A percentile compares a stretch with the other conserved stretches of the same genome.
phyloP scores from a whole-genome alignment of 2,888 invertebrate genomes.

The Dryobotodes eremita region DNA sequence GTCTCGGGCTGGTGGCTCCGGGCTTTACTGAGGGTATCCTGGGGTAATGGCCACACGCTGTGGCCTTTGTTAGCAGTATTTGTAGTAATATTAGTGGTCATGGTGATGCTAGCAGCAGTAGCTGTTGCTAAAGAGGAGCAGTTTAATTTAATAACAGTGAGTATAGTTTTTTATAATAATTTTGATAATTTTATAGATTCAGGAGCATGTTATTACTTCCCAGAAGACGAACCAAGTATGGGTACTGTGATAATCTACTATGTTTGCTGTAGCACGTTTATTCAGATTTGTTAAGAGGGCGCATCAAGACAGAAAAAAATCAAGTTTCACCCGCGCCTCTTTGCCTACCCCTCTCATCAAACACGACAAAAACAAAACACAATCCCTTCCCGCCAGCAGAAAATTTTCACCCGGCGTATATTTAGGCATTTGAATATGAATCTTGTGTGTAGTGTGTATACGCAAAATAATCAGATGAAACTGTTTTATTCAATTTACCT shows the following conservation, averaged over 20 bases:
- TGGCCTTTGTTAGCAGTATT: conserved; percentile 85
- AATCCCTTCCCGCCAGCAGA: too few species aligned
- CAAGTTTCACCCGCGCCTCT: too few species aligned
- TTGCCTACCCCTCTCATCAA: too few species aligned
- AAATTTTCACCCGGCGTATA: too few species aligned
- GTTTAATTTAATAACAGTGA: conserved; percentile 85
- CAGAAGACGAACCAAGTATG: neutral
- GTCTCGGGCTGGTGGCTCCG: conserved; percentile 87
- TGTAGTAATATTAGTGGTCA: conserved; percentile 79
- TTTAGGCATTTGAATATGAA: too few species aligned
- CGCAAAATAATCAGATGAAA: too few species aligned
- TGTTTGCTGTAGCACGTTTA: neutral
- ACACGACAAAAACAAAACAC: too few species aligned
- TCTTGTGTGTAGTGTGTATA: too few species aligned
- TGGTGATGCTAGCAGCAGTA: conserved; percentile 83
- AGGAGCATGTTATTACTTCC: neutral
- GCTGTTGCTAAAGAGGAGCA: conserved; percentile 88
- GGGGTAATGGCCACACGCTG: conserved; percentile 75
- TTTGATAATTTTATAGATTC: neutral
- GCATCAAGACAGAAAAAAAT: too few species aligned
- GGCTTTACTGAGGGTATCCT: conserved; percentile 75
- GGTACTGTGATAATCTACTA: neutral
- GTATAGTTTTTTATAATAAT: conserved; percentile 52
- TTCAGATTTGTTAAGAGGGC: neutral
- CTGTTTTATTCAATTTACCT: too few species aligned